These are phyloP conservation scores for Gambusia holbrooki DNA, from an alignment of 2,113 vertebrate genomes.

Conservation along the genomic window DNA sequence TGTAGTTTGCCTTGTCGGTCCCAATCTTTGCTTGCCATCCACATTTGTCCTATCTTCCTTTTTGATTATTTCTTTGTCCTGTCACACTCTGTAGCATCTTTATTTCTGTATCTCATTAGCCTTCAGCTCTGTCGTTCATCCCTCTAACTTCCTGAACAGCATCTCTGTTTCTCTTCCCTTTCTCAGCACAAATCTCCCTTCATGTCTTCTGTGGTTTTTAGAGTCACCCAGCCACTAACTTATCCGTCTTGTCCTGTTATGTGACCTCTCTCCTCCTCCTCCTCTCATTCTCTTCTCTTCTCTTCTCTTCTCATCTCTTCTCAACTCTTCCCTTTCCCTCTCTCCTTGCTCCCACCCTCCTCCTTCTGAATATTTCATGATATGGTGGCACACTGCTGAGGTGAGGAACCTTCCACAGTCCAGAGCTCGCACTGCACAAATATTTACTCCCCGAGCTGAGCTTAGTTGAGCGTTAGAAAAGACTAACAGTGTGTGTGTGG, in stretches of 20 bases:
- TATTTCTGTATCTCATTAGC: constrained; percentile 19
- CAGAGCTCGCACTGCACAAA: constrained; percentile 90
- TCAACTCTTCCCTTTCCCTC: constrained; percentile 22
- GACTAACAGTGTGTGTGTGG: constrained; percentile 28
- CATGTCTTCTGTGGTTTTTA: constrained; percentile 46
- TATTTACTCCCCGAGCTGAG: constrained; percentile 87
- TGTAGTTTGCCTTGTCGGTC: constrained; percentile 51
- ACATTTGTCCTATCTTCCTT: constrained; percentile 34
- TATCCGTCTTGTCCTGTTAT: constrained; percentile 56
- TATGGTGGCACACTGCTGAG: constrained; percentile 79
- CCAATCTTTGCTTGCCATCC: constrained; percentile 55
- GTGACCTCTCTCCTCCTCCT: constrained; percentile 51
- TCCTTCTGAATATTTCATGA: constrained; percentile 94
- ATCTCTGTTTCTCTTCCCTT: constrained; percentile 21
- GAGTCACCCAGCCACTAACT: constrained; percentile 45
- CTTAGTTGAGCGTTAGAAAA: constrained; percentile 65
- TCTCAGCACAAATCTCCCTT: constrained; percentile 50
- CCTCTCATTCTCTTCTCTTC: constrained; percentile 30
- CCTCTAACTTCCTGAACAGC: constrained; percentile 34
- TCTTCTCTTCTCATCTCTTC: constrained; percentile 28
- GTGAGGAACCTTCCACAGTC: constrained; percentile 82
- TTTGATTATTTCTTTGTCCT: constrained; percentile 34
- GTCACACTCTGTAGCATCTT: constrained; percentile 33
- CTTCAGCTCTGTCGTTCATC: constrained; percentile 29
- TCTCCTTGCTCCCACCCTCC: constrained; percentile 42